Evolutionary conservation across 2,888 invertebrate genomes (phyloP).

Genomic region (Eucera pruinosa): DNA sequence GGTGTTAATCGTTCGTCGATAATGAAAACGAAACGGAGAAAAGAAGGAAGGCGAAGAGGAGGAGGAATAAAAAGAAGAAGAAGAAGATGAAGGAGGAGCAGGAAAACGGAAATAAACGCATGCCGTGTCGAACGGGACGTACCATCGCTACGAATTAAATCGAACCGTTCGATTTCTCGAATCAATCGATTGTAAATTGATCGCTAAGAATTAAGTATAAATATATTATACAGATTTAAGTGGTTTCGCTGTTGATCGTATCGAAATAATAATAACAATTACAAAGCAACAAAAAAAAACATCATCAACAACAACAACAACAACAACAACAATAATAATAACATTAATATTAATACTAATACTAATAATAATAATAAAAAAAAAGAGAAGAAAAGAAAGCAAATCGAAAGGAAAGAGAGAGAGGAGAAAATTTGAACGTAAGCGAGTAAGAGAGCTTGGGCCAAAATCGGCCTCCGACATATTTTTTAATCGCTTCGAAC

Average conservation of each 20-base stretch:
- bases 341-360: not conserved
- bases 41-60: constrained; percentile 44
- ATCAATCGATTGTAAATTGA: constrained; percentile 75
- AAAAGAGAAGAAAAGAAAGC: constrained; percentile 23
- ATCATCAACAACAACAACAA: not conserved
- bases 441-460: constrained; percentile 80
- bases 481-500: constrained; percentile 82
- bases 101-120: constrained; percentile 38
- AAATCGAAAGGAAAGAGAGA: constrained; percentile 34
- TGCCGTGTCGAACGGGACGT: constrained; percentile 47
- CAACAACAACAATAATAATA: not conserved
- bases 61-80: too few species aligned
- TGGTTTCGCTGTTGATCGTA: constrained; percentile 75
- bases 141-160: constrained; percentile 75
- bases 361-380: constrained; percentile 3
- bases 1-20: constrained; percentile 80
- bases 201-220: constrained; percentile 74
- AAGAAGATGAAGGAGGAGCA: constrained; percentile 39
- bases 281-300: not conserved
- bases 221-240: constrained; percentile 76
- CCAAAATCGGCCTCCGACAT: constrained; percentile 77
- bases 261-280: constrained; percentile 54
- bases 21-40: constrained; percentile 60
- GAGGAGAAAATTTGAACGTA: constrained; percentile 69
- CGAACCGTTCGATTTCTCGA: constrained; percentile 76